Percentiles rank a stretch among this genome's conserved stretches.
Evolutionary conservation across 2,888 invertebrate genomes (phyloP).

Genomic region (Nesidiocoris tenuis): DNA sequence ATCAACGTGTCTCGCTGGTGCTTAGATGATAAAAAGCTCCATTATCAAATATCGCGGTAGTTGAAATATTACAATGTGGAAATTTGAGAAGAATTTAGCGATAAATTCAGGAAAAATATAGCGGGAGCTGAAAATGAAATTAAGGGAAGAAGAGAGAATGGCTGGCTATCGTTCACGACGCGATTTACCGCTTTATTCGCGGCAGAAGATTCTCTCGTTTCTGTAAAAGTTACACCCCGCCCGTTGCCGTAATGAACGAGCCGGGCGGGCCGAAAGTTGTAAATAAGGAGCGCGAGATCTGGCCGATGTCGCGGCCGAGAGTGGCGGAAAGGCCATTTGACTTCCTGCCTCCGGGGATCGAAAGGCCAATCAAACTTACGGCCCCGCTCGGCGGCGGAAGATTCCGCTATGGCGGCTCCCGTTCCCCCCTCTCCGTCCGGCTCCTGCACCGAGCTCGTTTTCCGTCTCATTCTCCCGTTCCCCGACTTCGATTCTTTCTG

Average conservation of each 20-base stretch:
- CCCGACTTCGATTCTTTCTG: conserved; percentile 11
- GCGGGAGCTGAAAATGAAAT: too few relatives aligned
- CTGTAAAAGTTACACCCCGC: background rate
- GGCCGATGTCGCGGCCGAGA: conserved; percentile 14
- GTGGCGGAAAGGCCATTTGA: conserved; percentile 30
- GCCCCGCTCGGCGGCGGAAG: background rate
- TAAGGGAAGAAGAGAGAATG: too few relatives aligned
- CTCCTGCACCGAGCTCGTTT: conserved; percentile 4
- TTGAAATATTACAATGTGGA: too few relatives aligned
- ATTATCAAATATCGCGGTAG: too few relatives aligned
- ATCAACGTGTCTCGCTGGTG: too few relatives aligned
- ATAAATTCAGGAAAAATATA: too few relatives aligned
- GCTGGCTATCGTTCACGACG: too few relatives aligned
- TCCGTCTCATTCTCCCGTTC: conserved; percentile 20
- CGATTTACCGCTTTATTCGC: too few relatives aligned
- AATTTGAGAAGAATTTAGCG: too few relatives aligned
- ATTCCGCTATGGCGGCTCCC: background rate
- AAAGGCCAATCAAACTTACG: conserved; percentile 36
- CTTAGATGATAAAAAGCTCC: too few relatives aligned
- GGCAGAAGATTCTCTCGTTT: background rate
- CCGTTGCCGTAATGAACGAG: background rate
- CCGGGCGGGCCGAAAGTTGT: conserved; percentile 23
- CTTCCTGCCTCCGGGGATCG: conserved; percentile 24
- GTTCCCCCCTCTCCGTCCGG: background rate
- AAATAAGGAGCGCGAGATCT: conserved; percentile 11